Conservation (phyloP, 2,113 vertebrate genomes). For the Pipra filicauda region DNA sequence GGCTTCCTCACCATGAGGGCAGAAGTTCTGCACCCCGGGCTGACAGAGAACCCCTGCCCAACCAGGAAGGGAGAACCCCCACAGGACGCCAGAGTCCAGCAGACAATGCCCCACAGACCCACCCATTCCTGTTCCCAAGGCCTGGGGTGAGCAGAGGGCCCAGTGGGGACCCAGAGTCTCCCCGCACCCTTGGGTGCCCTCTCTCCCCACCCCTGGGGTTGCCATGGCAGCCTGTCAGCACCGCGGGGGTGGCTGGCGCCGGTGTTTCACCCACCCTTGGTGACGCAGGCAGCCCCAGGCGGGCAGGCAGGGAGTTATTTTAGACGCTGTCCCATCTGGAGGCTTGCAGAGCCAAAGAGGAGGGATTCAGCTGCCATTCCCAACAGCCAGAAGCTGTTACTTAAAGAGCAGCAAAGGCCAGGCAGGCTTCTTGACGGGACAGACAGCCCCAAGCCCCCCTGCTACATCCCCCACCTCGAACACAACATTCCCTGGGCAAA, state of each 20-base stretch:
- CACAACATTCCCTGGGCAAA: accelerated
- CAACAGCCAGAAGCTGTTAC: neutral
- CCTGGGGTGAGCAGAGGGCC: no score
- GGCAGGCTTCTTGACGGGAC: neutral
- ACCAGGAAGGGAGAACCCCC: accelerated
- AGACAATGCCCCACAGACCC: no score
- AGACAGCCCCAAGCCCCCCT: neutral
- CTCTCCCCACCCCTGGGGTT: neutral
- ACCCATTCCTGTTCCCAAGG: neutral
- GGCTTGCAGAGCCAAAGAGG: neutral
- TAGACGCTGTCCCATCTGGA: neutral
- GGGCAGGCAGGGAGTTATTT: neutral
- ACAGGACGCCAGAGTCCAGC: accelerated
- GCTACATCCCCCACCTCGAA: accelerated
- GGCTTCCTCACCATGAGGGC: accelerated
- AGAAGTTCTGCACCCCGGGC: neutral
- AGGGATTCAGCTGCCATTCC: neutral
- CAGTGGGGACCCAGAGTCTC: accelerated
- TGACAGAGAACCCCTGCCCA: neutral
- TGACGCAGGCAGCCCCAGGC: neutral
- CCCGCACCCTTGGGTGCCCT: neutral
- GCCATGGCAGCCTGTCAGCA: neutral
- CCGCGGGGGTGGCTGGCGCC: neutral
- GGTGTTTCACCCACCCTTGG: accelerated
- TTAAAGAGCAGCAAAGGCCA: accelerated